Percentiles rank a stretch among this genome's conserved stretches.
Evolutionary conservation across 2,888 invertebrate genomes (phyloP).

Genomic region (Eilema griseolum): DNA sequence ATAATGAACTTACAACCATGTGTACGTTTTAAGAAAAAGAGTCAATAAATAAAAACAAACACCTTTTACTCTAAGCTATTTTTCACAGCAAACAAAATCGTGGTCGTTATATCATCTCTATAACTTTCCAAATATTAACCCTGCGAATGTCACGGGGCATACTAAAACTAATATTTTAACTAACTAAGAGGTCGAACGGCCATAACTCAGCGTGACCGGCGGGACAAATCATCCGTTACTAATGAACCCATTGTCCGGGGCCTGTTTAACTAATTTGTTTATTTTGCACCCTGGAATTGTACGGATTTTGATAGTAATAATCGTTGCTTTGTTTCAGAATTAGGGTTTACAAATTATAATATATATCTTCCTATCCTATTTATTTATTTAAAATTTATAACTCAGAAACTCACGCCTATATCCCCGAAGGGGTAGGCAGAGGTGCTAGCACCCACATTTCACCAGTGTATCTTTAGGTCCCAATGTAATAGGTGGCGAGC

Average conservation of each 20-base stretch:
- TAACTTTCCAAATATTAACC: constrained; percentile 42
- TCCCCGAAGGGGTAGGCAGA: too few relatives aligned
- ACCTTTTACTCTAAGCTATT: background rate
- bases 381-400: too few relatives aligned
- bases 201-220: constrained; percentile 69
- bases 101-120: constrained; percentile 19
- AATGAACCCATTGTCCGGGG: constrained; percentile 59
- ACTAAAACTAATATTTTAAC: constrained; percentile 76
- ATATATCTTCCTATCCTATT: too few relatives aligned
- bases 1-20: too few relatives aligned
- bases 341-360: too few relatives aligned
- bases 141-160: constrained; percentile 58
- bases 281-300: constrained; percentile 26
- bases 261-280: constrained; percentile 47
- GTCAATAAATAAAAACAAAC: too few relatives aligned
- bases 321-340: background rate
- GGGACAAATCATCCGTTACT: constrained; percentile 77
- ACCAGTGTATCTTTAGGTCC: too few relatives aligned
- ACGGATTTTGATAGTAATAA: constrained; percentile 15
- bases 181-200: constrained; percentile 61
- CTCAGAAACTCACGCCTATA: too few relatives aligned
- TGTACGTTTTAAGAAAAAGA: too few relatives aligned
- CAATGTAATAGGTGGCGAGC: too few relatives aligned
- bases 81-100: background rate
- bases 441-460: too few relatives aligned